These are phyloP conservation scores for Calliopsis andreniformis DNA, from an alignment of 1,140 invertebrate species.

Conservation along the genomic window DNA sequence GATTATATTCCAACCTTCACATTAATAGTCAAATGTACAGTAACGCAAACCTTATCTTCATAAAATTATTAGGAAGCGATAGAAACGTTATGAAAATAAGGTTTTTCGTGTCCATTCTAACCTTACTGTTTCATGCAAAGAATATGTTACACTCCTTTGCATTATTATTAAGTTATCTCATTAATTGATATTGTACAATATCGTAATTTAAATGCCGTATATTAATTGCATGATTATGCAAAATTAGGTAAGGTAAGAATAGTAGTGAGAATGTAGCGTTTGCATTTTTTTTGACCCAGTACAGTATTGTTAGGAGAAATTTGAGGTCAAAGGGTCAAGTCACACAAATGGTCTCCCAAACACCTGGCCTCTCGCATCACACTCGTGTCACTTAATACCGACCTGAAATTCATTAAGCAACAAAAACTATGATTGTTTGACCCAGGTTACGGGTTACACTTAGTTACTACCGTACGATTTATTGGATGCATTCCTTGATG, in stretches of 20 bases:
- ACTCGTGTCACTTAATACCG: slow-evolving; percentile 81
- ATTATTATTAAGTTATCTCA: slow-evolving; percentile 40
- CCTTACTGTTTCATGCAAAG: slow-evolving; percentile 72
- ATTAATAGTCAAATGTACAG: slow-evolving; percentile 71
- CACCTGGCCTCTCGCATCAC: slow-evolving; percentile 80
- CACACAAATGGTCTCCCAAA: slow-evolving; percentile 80
- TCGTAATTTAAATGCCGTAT: slow-evolving; percentile 51
- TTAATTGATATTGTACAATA: slow-evolving; percentile 55
- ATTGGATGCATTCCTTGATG: slow-evolving; percentile 68
- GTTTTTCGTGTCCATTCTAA: slow-evolving; percentile 71
- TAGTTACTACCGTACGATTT: slow-evolving; percentile 74
- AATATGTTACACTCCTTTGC: slow-evolving; percentile 53
- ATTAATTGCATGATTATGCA: slow-evolving; percentile 55
- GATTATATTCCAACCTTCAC: slow-evolving; percentile 79
- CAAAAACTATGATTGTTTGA: slow-evolving; percentile 80
- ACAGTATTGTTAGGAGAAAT: slow-evolving; percentile 77
- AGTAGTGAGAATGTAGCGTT: slow-evolving; percentile 73
- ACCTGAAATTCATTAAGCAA: slow-evolving; percentile 82
- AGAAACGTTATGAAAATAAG: slow-evolving; percentile 72
- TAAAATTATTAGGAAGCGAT: slow-evolving; percentile 57
- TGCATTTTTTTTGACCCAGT: slow-evolving; percentile 71
- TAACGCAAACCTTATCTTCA: slow-evolving; percentile 69
- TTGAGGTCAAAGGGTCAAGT: slow-evolving; percentile 77
- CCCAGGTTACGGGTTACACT: slow-evolving; percentile 71
- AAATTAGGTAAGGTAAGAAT: slow-evolving; percentile 75